Percentiles rank a stretch among this genome's conserved stretches.
phyloP scores from a whole-genome alignment of 1,140 invertebrate species.

The Neodiprion virginianus region DNA sequence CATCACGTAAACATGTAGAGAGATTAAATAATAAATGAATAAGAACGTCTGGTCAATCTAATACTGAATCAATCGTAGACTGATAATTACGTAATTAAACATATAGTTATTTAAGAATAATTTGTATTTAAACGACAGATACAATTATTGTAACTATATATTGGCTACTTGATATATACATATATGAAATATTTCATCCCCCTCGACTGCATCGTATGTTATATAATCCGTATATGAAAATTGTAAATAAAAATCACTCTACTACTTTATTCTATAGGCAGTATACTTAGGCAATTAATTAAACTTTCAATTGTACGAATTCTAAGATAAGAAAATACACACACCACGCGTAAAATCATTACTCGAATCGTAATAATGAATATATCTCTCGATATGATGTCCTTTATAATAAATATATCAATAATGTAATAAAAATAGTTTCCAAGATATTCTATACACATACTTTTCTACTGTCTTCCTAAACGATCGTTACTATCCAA shows the following conservation, averaged over 20 bases:
- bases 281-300: background rate
- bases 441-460: too few species aligned
- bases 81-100: background rate
- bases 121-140: background rate
- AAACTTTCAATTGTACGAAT: background rate
- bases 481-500: too few species aligned
- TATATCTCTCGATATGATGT: constrained; percentile 1
- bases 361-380: background rate
- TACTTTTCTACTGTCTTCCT: too few species aligned
- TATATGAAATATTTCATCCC: background rate
- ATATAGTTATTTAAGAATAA: background rate
- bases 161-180: too few species aligned
- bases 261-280: background rate
- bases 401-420: constrained; percentile 5
- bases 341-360: background rate
- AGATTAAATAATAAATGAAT: background rate
- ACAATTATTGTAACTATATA: background rate
- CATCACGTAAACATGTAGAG: too few species aligned
- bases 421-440: too few species aligned
- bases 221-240: background rate
- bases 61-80: background rate
- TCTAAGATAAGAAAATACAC: too few species aligned
- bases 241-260: background rate
- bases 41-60: background rate
- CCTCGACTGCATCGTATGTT: background rate